These are phyloP conservation scores for Campylomormyrus numenius DNA, from an alignment of 2,113 vertebrate species.

Conservation along the genomic window DNA sequence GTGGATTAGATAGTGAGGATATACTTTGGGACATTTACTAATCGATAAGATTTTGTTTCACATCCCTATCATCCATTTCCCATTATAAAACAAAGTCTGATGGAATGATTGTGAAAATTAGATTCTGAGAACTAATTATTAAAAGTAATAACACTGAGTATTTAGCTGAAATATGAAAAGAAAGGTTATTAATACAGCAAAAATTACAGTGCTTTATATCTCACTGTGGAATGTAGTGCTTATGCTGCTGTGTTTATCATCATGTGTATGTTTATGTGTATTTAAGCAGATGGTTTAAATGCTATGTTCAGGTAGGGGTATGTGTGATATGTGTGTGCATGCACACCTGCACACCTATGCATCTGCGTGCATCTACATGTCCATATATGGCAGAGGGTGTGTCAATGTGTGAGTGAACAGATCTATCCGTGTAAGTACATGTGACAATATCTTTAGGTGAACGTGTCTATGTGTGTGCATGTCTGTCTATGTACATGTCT, in stretches of 20 bases:
- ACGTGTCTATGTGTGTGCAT: conserved; percentile 10
- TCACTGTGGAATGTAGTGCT: conserved; percentile 18
- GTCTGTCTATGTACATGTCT: neutral
- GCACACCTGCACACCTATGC: neutral
- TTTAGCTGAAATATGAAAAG: conserved; percentile 52
- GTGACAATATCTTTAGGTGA: neutral
- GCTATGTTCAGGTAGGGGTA: conserved; percentile 26
- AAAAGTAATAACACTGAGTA: conserved; percentile 54
- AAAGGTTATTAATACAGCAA: conserved; percentile 40
- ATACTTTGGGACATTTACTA: conserved; percentile 25
- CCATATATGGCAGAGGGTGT: neutral
- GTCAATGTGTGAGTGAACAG: neutral
- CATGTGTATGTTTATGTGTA: neutral
- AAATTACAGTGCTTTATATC: conserved; percentile 31
- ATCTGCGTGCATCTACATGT: neutral
- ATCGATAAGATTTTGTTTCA: conserved; percentile 54
- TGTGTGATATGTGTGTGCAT: neutral
- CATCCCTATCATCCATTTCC: conserved; percentile 55
- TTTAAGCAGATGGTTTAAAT: conserved; percentile 7
- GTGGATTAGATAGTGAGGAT: neutral
- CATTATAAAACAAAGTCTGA: conserved; percentile 60
- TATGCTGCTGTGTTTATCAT: neutral
- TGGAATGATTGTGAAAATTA: conserved; percentile 59
- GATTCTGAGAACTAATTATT: conserved; percentile 60
- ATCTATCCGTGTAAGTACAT: neutral